Conservation (phyloP, 92 coral and sea anemone species). For the Palythoa grandis region DNA sequence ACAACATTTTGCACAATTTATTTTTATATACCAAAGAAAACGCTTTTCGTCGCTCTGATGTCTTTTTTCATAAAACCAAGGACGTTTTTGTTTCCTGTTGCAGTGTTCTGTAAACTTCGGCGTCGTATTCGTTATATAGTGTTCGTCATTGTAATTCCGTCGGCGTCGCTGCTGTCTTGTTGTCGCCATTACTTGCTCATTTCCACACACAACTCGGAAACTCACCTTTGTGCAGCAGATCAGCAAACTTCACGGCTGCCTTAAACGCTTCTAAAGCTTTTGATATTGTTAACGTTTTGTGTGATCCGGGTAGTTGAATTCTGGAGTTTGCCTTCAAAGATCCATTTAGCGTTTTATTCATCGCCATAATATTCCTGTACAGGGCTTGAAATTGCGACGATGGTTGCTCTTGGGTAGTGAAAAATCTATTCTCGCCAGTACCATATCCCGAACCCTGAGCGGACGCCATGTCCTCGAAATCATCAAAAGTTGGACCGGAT, state of each 20-base stretch:
- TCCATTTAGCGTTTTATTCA: slow-evolving; percentile 33
- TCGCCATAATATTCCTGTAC: slow-evolving; percentile 13
- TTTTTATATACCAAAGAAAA: too few relatives aligned
- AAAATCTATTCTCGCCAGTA: neutral
- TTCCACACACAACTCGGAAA: neutral
- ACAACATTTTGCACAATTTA: too few relatives aligned
- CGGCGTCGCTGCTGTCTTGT: too few relatives aligned
- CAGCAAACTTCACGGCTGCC: slow-evolving; percentile 30
- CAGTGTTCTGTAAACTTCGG: too few relatives aligned
- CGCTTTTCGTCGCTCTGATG: neutral
- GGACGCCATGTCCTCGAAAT: slow-evolving; percentile 11
- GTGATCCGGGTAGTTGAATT: slow-evolving; percentile 23
- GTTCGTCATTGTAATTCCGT: too few relatives aligned
- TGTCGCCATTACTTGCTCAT: neutral
- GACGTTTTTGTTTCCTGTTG: too few relatives aligned
- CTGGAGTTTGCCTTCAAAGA: slow-evolving; percentile 11
- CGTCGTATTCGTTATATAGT: too few relatives aligned
- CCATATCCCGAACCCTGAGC: slow-evolving; percentile 2
- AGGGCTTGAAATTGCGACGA: neutral
- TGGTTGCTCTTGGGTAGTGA: neutral
- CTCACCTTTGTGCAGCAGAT: slow-evolving; percentile 40
- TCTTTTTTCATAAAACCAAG: neutral
- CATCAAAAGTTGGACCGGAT: neutral
- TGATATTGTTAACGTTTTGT: slow-evolving; percentile 14
- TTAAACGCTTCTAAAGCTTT: slow-evolving; percentile 12